Conservation (phyloP, 2,797 vertebrate genomes). For the Centroberyx gerrardi region DNA sequence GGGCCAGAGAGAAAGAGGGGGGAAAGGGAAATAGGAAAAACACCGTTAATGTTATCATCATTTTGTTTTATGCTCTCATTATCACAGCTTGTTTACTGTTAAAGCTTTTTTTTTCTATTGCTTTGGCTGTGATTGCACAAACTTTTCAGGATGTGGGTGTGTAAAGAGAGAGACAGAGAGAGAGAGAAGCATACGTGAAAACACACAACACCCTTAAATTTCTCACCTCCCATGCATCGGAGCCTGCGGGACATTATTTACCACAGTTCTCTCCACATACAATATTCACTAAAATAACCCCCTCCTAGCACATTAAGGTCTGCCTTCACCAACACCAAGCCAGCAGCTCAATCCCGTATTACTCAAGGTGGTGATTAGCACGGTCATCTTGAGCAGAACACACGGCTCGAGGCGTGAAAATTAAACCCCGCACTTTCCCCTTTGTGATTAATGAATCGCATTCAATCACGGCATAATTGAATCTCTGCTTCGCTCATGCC, state of each 20-base stretch:
- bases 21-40: conserved; percentile 17
- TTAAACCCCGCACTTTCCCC: conserved; percentile 42
- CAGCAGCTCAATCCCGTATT: conserved; percentile 42
- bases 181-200: conserved; percentile 21
- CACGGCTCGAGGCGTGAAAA: conserved; percentile 54
- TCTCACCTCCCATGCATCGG: conserved; percentile 34
- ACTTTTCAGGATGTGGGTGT: conserved; percentile 25
- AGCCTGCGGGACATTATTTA: conserved; percentile 48
- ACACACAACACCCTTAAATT: conserved; percentile 25
- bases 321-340: conserved; percentile 26
- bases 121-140: conserved; percentile 21
- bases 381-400: conserved; percentile 45
- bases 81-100: conserved; percentile 41
- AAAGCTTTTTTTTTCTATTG: conserved; percentile 23
- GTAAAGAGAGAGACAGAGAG: conserved; percentile 1
- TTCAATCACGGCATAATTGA: conserved; percentile 68
- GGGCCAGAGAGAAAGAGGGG: conserved; percentile 28
- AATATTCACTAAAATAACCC: conserved; percentile 31
- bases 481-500: conserved; percentile 41
- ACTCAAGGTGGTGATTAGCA: conserved; percentile 54
- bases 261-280: conserved; percentile 21
- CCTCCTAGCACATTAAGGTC: conserved; percentile 31
- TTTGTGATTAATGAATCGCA: conserved; percentile 72
- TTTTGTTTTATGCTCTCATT: conserved; percentile 65
- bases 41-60: conserved; percentile 29